These are phyloP conservation scores for Tylochromis polylepis DNA, from an alignment of 2,113 vertebrate species.

Conservation along the genomic window DNA sequence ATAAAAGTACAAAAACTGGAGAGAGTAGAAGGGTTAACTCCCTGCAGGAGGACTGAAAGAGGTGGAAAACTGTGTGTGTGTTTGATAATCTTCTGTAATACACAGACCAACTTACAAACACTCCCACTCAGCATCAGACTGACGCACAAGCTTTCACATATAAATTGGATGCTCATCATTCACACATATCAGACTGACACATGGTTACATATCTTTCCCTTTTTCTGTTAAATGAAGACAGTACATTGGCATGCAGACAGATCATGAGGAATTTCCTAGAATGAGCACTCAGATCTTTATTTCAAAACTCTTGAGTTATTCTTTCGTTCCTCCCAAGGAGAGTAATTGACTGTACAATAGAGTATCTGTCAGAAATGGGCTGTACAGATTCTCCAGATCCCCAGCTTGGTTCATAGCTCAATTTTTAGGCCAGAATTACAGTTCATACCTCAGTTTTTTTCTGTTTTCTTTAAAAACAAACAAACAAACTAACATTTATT, in stretches of 20 bases:
- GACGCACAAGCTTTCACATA: constrained; percentile 33
- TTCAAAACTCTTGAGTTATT: neutral
- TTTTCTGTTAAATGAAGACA: neutral
- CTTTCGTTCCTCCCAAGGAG: neutral
- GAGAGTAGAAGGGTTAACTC: neutral
- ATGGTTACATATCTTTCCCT: neutral
- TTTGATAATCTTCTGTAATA: neutral
- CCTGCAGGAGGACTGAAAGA: neutral
- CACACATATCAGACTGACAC: neutral
- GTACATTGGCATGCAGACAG: neutral
- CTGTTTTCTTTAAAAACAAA: neutral
- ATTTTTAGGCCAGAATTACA: neutral
- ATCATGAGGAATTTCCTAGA: neutral
- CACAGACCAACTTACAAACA: neutral
- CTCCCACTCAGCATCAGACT: constrained; percentile 23
- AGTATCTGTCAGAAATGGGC: neutral
- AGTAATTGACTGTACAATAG: neutral
- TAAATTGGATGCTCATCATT: neutral
- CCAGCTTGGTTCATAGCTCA: neutral
- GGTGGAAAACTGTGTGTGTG: neutral
- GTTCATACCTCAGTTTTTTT: neutral
- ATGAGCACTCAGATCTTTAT: neutral
- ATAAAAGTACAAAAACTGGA: neutral
- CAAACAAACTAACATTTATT: neutral
- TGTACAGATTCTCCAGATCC: neutral